Conservation (phyloP, 2,888 invertebrate genomes). For the Tipula helvola region DNA sequence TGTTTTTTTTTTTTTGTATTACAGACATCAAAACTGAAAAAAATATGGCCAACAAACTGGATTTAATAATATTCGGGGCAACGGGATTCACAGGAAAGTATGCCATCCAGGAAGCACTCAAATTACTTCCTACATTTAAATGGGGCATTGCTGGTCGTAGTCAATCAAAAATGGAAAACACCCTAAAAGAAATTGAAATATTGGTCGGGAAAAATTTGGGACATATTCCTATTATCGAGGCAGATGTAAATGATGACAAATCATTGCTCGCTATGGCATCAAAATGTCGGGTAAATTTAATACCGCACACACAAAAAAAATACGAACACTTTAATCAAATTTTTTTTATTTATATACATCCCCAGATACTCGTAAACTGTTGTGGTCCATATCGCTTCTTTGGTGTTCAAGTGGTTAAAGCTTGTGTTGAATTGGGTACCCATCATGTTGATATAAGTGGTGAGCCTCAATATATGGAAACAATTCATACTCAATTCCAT, state of each 20-base stretch:
- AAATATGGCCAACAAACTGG: slow-evolving; percentile 38
- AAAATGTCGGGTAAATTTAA: slow-evolving; percentile 43
- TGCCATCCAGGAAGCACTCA: slow-evolving; percentile 48
- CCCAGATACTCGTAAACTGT: slow-evolving; percentile 53
- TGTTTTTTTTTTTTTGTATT: no score
- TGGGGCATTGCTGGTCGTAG: slow-evolving; percentile 79
- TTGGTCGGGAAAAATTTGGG: slow-evolving; percentile 41
- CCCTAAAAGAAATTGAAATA: slow-evolving; percentile 30
- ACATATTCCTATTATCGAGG: slow-evolving; percentile 49
- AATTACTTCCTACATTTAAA: slow-evolving; percentile 37
- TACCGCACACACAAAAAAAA: neutral
- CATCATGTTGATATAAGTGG: slow-evolving; percentile 80
- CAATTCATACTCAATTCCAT: slow-evolving; percentile 61
- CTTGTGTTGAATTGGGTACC: slow-evolving; percentile 62
- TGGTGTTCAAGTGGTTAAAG: slow-evolving; percentile 76
- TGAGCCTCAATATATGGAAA: slow-evolving; percentile 74
- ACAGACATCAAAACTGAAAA: no score
- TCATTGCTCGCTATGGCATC: slow-evolving; percentile 63
- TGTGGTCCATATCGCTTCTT: slow-evolving; percentile 73
- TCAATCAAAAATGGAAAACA: slow-evolving; percentile 29
- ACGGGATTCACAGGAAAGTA: slow-evolving; percentile 79
- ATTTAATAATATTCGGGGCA: slow-evolving; percentile 77
- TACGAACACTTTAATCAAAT: neutral
- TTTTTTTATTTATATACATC: neutral
- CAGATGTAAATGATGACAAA: slow-evolving; percentile 54